These are phyloP conservation scores for Solen grandis DNA, from an alignment of 1,140 invertebrate species.

Conservation along the genomic window DNA sequence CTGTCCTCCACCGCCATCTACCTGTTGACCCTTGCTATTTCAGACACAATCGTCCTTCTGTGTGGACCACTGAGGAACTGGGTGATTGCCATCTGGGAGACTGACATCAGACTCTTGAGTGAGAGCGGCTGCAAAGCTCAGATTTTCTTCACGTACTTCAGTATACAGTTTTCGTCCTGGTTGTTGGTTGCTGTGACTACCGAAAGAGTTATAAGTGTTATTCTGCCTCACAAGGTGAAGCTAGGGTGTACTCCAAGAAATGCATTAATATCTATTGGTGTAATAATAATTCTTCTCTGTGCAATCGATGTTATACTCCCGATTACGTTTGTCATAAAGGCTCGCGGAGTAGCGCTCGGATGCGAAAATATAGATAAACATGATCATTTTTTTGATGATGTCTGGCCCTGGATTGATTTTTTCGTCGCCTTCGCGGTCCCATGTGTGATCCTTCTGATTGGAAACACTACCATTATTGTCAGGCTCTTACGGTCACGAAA, in stretches of 20 bases:
- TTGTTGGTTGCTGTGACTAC: slow-evolving; percentile 65
- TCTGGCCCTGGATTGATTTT: slow-evolving; percentile 40
- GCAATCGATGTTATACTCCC: slow-evolving; percentile 14
- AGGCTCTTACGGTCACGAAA: not conserved
- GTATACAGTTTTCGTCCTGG: slow-evolving; percentile 63
- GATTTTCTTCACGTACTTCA: slow-evolving; percentile 53
- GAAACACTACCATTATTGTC: slow-evolving; percentile 37
- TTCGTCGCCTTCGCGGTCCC: slow-evolving; percentile 18
- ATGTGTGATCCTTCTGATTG: not conserved
- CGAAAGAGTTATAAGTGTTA: slow-evolving; percentile 63
- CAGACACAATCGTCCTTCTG: slow-evolving; percentile 61
- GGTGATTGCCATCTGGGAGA: slow-evolving; percentile 50
- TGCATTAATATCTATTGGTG: not conserved
- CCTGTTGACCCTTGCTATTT: slow-evolving; percentile 58
- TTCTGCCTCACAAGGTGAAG: slow-evolving; percentile 58
- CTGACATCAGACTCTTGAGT: slow-evolving; percentile 53
- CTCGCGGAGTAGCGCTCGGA: not conserved
- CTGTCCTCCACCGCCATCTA: slow-evolving; percentile 54
- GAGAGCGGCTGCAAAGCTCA: slow-evolving; percentile 58
- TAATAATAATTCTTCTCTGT: slow-evolving; percentile 1
- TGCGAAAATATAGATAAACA: not conserved
- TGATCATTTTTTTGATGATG: slow-evolving; percentile 15
- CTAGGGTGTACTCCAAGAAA: slow-evolving; percentile 39
- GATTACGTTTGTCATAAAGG: not conserved
- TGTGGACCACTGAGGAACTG: slow-evolving; percentile 62